Conservation (phyloP, 2,888 invertebrate species). For the Pseudanteris insignis region DNA sequence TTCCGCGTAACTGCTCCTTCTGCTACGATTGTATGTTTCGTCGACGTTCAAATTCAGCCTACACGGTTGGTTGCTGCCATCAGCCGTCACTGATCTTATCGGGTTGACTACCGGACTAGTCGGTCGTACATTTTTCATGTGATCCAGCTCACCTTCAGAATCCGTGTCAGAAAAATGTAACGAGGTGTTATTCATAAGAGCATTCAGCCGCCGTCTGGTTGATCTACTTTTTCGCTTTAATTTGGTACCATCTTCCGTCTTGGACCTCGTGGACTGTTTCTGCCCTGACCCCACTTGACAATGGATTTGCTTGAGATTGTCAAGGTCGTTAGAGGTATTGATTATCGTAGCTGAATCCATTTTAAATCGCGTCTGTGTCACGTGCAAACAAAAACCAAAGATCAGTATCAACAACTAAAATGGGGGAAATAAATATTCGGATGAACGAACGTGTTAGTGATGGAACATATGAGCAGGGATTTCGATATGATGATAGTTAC, state of each 20-base stretch:
- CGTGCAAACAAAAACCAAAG: slow-evolving; percentile 30
- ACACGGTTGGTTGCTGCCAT: slow-evolving; percentile 16
- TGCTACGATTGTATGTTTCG: slow-evolving; percentile 36
- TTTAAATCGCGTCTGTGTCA: slow-evolving; percentile 28
- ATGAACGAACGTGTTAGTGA: too few species aligned
- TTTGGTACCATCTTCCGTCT: slow-evolving; percentile 46
- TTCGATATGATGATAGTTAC: too few species aligned
- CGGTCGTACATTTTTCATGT: slow-evolving; percentile 26
- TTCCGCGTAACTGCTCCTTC: slow-evolving; percentile 54
- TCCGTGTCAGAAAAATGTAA: slow-evolving; percentile 64
- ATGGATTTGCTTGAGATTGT: slow-evolving; percentile 42
- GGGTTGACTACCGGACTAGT: slow-evolving; percentile 47
- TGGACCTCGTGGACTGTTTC: slow-evolving; percentile 13
- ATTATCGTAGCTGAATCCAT: slow-evolving; percentile 26
- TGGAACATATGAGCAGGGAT: too few species aligned
- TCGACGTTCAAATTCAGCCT: slow-evolving; percentile 35
- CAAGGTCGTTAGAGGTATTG: slow-evolving; percentile 29
- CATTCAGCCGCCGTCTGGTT: slow-evolving; percentile 58
- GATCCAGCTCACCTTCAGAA: slow-evolving; percentile 61
- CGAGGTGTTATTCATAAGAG: slow-evolving; percentile 61
- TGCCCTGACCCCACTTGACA: slow-evolving; percentile 43
- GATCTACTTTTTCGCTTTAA: slow-evolving; percentile 59
- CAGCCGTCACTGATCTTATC: slow-evolving; percentile 56
- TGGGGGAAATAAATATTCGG: too few species aligned
- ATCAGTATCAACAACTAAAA: slow-evolving; percentile 10